These are phyloP conservation scores for Junonia oenone DNA, from an alignment of 2,888 invertebrate genomes.

Conservation along the genomic window DNA sequence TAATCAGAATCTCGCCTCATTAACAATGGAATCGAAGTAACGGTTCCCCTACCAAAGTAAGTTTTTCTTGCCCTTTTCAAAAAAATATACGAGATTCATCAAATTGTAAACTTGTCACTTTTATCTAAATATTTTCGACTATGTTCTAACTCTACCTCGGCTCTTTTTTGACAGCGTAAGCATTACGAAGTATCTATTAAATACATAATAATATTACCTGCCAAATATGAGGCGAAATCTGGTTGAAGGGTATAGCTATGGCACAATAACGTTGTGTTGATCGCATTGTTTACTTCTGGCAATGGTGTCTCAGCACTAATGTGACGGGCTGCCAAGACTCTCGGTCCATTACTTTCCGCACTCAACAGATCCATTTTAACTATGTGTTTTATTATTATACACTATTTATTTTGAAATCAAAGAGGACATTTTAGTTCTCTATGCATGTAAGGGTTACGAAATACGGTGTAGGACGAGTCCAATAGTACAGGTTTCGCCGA, in stretches of 20 bases:
- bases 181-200: background rate
- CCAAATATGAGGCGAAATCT: constrained; percentile 56
- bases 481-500: constrained; percentile 17
- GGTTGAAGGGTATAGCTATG: constrained; percentile 59
- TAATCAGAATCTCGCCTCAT: no score
- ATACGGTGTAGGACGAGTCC: constrained; percentile 3
- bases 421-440: constrained; percentile 9
- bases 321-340: constrained; percentile 52
- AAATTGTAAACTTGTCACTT: no score
- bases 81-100: background rate
- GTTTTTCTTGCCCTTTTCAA: no score
- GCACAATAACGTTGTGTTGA: constrained; percentile 63
- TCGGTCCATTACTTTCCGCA: constrained; percentile 47
- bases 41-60: no score
- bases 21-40: no score
- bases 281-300: constrained; percentile 45
- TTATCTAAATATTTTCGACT: background rate
- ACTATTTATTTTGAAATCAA: constrained; percentile 9
- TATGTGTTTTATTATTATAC: background rate
- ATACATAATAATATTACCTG: constrained; percentile 46
- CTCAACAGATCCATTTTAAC: constrained; percentile 54
- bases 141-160: background rate
- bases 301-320: constrained; percentile 50
- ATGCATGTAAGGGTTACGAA: constrained; percentile 4
- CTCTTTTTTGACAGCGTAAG: background rate